These are phyloP conservation scores for Ichneumoninae sp. DNA, from an alignment of 2,888 invertebrate genomes.

Conservation along the genomic window DNA sequence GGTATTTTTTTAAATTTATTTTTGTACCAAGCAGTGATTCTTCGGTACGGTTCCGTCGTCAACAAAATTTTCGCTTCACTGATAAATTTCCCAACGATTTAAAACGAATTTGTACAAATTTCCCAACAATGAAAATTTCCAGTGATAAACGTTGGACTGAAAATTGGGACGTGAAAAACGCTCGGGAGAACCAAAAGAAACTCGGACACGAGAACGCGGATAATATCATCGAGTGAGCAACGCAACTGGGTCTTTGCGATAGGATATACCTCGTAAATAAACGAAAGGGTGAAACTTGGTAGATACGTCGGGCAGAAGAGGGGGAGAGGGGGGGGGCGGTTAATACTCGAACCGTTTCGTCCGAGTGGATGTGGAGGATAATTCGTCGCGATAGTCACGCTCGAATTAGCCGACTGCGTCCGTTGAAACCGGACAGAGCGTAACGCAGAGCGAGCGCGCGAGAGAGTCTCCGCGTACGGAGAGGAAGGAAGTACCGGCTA, in stretches of 20 bases:
- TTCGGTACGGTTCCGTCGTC: too few species aligned
- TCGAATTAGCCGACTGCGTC: conserved; percentile 75
- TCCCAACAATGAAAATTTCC: background rate
- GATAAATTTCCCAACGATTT: background rate
- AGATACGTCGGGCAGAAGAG: background rate
- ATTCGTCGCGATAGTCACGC: conserved; percentile 76
- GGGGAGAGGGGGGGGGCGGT: background rate
- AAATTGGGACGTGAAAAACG: background rate
- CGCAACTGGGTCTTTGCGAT: background rate
- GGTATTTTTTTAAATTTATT: too few species aligned
- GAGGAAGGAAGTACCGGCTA: conserved; percentile 61
- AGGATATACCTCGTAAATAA: conserved; percentile 14
- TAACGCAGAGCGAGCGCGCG: conserved; percentile 19
- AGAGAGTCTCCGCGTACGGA: conserved; percentile 29
- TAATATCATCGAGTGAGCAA: background rate
- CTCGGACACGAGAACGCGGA: background rate
- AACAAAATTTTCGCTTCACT: too few species aligned
- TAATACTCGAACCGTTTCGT: conserved; percentile 54
- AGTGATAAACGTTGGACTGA: background rate
- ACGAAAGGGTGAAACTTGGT: conserved; percentile 1
- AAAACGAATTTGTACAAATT: background rate
- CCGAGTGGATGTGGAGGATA: conserved; percentile 58
- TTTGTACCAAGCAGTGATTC: too few species aligned
- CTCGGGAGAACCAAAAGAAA: background rate
- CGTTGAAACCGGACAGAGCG: conserved; percentile 60